Evolutionary conservation across 2,113 vertebrate species (phyloP).

Genomic region (Pristiophorus japonicus): DNA sequence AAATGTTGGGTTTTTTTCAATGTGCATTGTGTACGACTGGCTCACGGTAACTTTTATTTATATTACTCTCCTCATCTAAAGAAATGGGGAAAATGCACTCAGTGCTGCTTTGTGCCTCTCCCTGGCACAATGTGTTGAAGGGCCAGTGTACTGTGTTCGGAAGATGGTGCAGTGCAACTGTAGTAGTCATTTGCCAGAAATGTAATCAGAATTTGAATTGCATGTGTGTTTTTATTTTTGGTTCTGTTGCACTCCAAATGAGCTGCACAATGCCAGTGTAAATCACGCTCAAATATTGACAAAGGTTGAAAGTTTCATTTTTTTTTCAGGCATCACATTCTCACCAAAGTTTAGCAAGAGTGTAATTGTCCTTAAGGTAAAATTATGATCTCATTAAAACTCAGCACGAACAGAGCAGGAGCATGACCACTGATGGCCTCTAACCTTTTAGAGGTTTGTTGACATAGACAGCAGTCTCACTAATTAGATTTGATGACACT

Average conservation of each 20-base stretch:
- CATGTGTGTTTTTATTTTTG: background rate
- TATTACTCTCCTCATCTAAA: background rate
- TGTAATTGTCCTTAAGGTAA: background rate
- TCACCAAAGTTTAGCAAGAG: background rate
- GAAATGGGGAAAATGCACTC: background rate
- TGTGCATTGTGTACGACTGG: background rate
- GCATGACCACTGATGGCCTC: background rate
- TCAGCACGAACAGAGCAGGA: background rate
- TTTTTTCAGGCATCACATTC: too few relatives aligned
- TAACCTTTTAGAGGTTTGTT: background rate
- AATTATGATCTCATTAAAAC: background rate
- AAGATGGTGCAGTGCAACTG: background rate
- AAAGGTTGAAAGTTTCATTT: background rate
- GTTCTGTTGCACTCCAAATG: background rate
- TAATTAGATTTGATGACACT: constrained; percentile 11
- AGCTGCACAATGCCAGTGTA: background rate
- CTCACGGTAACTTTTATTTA: background rate
- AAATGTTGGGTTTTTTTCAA: background rate
- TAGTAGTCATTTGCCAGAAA: background rate
- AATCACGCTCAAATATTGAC: background rate
- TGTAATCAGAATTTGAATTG: background rate
- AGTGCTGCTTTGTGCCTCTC: background rate
- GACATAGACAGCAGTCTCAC: background rate
- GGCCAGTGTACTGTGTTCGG: background rate
- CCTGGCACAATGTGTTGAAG: background rate